These are phyloP conservation scores for Coptotermes formosanus DNA, from an alignment of 1,140 invertebrate genomes.

Conservation along the genomic window DNA sequence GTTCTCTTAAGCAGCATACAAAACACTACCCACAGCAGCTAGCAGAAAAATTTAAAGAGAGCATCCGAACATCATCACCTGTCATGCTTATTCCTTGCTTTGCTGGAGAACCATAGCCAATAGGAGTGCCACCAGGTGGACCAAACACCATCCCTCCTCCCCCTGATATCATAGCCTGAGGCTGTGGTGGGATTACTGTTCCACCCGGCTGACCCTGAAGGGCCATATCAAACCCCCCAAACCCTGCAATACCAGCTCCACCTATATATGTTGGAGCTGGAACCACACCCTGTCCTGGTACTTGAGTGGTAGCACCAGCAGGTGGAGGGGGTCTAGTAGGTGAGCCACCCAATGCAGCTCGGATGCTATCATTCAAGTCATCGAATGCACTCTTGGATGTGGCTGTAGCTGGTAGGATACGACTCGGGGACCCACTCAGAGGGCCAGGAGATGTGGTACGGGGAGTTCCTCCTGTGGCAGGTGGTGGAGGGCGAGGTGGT, in stretches of 20 bases:
- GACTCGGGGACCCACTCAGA: constrained; percentile 34
- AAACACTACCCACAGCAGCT: constrained; percentile 20
- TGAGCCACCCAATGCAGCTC: constrained; percentile 63
- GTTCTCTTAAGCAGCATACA: constrained; percentile 7
- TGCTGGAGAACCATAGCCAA: constrained; percentile 35
- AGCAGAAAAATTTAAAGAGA: constrained; percentile 12
- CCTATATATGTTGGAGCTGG: constrained; percentile 26
- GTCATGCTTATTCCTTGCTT: constrained; percentile 40
- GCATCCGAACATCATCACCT: constrained; percentile 37
- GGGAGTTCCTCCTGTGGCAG: constrained; percentile 35
- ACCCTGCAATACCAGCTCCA: constrained; percentile 36
- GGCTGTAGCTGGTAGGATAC: constrained; percentile 19
- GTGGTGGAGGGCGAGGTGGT: constrained; percentile 40
- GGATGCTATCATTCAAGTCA: constrained; percentile 68
- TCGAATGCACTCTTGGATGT: constrained; percentile 63
- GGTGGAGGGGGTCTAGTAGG: constrained; percentile 51
- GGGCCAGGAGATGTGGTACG: constrained; percentile 46
- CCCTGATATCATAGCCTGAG: constrained; percentile 25
- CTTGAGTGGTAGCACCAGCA: constrained; percentile 19
- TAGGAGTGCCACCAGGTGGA: constrained; percentile 26
- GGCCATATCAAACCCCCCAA: constrained; percentile 18
- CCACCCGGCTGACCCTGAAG: background rate
- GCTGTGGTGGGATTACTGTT: constrained; percentile 2
- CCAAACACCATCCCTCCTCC: constrained; percentile 36
- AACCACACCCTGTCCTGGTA: background rate